phyloP scores from a whole-genome alignment of 2,113 vertebrate species.

The Ophiodon elongatus region DNA sequence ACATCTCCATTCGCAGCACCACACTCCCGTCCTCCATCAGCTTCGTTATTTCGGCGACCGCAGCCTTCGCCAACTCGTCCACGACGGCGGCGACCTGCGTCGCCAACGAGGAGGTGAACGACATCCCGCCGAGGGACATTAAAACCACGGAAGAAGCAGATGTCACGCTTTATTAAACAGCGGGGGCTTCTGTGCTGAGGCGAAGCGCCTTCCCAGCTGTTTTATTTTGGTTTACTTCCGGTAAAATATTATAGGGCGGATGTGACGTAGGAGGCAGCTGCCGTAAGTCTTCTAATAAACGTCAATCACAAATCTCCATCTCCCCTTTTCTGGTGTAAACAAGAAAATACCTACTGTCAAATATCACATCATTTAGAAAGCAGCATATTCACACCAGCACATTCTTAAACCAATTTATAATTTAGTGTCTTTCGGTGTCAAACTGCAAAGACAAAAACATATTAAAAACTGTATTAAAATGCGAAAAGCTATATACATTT shows the following conservation, averaged over 20 bases:
- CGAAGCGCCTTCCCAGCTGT: background rate
- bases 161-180: background rate
- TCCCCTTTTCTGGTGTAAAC: background rate
- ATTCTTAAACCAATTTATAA: background rate
- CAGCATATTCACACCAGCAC: background rate
- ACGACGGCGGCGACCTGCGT: slow-evolving; percentile 77
- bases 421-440: too few relatives aligned
- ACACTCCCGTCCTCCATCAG: slow-evolving; percentile 71
- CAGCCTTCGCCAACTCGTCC: slow-evolving; percentile 77
- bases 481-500: too few relatives aligned
- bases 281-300: slow-evolving; percentile 44
- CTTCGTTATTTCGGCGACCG: slow-evolving; percentile 79
- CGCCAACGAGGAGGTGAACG: slow-evolving; percentile 56
- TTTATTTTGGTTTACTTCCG: slow-evolving; percentile 64
- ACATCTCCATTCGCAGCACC: slow-evolving; percentile 75
- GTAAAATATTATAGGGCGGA: slow-evolving; percentile 36
- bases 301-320: background rate
- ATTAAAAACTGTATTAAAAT: too few relatives aligned
- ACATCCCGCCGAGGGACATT: slow-evolving; percentile 37
- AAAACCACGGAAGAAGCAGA: accelerated
- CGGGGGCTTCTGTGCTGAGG: background rate
- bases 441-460: too few relatives aligned
- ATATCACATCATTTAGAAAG: background rate
- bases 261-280: slow-evolving; percentile 8
- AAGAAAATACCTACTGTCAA: background rate